A percentile compares a stretch with the other conserved stretches of the same genome.
These are phyloP conservation scores for Holocentrus rufus DNA, from an alignment of 2,797 vertebrate species.

Conservation along the genomic window DNA sequence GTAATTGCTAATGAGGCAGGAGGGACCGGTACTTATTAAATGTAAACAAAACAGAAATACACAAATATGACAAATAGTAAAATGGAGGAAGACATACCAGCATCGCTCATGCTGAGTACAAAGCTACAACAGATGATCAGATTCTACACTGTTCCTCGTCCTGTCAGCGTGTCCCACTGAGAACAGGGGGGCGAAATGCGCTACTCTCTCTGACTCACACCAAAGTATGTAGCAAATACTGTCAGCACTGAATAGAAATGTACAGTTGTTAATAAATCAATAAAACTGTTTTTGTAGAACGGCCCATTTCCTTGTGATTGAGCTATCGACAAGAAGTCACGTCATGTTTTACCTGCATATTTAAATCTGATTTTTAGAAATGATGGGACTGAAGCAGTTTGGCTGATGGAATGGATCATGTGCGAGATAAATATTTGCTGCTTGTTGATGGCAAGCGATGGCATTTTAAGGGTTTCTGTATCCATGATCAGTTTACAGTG, in stretches of 20 bases:
- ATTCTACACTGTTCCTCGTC: conserved; percentile 62
- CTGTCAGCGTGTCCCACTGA: conserved; percentile 64
- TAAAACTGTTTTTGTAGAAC: conserved; percentile 83
- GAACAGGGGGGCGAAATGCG: conserved; percentile 46
- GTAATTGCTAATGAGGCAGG: conserved; percentile 26
- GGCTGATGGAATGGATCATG: not conserved
- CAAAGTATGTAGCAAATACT: conserved; percentile 89
- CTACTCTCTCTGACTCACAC: conserved; percentile 78
- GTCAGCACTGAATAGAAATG: conserved; percentile 85
- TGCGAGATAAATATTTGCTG: not conserved
- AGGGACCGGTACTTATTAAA: conserved; percentile 31
- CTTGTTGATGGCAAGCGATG: no score
- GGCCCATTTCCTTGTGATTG: conserved; percentile 47
- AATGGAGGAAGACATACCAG: not conserved
- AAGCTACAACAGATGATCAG: conserved; percentile 46
- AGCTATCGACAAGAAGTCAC: not conserved
- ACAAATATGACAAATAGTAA: conserved; percentile 27
- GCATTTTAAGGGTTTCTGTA: no score
- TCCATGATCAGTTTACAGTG: no score
- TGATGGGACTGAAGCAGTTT: not conserved
- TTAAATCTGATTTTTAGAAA: not conserved
- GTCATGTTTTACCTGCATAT: not conserved
- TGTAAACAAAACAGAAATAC: conserved; percentile 25
- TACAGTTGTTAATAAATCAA: conserved; percentile 89
- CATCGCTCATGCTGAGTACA: conserved; percentile 27